Evolutionary conservation across 2,113 vertebrate genomes (phyloP).

Genomic region (Paralichthys olivaceus): DNA sequence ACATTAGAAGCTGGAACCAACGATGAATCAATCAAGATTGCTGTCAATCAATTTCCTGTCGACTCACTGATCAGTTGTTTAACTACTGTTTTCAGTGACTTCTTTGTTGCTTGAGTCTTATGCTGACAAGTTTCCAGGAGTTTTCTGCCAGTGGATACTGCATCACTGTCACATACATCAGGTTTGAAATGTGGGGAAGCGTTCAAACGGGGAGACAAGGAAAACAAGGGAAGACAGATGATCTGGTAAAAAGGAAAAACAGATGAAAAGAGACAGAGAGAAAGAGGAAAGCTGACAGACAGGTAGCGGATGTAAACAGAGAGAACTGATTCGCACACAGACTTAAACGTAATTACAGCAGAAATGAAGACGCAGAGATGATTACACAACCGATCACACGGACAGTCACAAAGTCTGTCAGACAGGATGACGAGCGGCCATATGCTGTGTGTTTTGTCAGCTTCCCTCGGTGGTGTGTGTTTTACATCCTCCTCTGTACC

Average conservation of each 20-base stretch:
- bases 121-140: background rate
- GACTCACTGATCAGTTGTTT: background rate
- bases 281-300: background rate
- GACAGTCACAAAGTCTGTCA: constrained; percentile 13
- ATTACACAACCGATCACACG: constrained; percentile 28
- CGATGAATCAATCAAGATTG: background rate
- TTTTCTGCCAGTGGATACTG: background rate
- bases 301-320: background rate
- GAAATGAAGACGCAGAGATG: constrained; percentile 23
- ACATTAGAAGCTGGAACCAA: background rate
- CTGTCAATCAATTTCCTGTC: background rate
- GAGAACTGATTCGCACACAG: background rate
- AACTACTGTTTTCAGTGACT: background rate
- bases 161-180: background rate
- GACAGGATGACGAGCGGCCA: background rate
- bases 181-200: too few species aligned
- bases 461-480: constrained; percentile 10
- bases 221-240: too few species aligned
- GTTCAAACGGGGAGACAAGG: too few species aligned
- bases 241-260: background rate
- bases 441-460: constrained; percentile 22
- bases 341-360: constrained; percentile 27
- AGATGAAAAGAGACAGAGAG: background rate
- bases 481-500: background rate
- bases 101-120: too few species aligned